phyloP scores from a whole-genome alignment of 2,113 vertebrate species.

The Brachyhypopomus occidentalis region DNA sequence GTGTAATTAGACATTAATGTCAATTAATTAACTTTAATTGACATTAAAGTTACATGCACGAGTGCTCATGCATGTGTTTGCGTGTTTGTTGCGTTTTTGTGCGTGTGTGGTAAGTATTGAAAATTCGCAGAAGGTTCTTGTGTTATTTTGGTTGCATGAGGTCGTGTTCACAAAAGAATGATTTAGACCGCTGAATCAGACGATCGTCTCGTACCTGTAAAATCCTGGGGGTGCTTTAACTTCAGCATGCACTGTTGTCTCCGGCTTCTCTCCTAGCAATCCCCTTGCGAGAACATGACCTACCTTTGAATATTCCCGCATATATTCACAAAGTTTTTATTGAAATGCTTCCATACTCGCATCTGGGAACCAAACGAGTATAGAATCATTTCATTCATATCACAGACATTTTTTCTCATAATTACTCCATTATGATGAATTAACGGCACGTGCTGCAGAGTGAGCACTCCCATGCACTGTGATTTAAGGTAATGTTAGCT shows the following conservation, averaged over 20 bases:
- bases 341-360: conserved; percentile 27
- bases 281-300: not conserved
- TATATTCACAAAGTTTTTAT: conserved; percentile 28
- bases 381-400: conserved; percentile 16
- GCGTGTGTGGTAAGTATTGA: conserved; percentile 39
- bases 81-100: conserved; percentile 34
- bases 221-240: conserved; percentile 41
- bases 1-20: too few species aligned
- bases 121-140: conserved; percentile 35
- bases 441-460: conserved; percentile 19
- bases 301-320: conserved; percentile 10
- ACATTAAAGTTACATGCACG: too few species aligned
- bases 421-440: conserved; percentile 46
- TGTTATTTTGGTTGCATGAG: conserved; percentile 50
- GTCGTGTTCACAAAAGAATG: conserved; percentile 46
- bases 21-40: too few species aligned
- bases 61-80: conserved; percentile 23
- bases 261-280: conserved; percentile 29
- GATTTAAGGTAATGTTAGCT: too few species aligned
- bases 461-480: not conserved
- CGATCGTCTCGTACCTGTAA: conserved; percentile 30
- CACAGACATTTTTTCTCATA: conserved; percentile 25
- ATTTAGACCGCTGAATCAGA: conserved; percentile 62
- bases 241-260: conserved; percentile 61
- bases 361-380: conserved; percentile 18